Conservation (phyloP, 1,140 invertebrate species). For the Linepithema humile region DNA sequence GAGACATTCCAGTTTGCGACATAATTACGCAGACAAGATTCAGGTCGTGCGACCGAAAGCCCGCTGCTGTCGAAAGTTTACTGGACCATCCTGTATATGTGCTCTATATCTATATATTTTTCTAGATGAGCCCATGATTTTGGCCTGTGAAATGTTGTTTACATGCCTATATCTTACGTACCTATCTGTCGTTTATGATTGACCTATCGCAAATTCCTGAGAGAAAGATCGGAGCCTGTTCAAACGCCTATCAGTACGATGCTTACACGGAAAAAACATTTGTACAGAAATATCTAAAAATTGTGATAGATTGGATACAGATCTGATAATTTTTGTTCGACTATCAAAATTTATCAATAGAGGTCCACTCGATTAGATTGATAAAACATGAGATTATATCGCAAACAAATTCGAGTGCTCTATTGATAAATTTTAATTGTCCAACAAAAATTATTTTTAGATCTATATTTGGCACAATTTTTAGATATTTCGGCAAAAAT, state of each 20-base stretch:
- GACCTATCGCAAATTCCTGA: conserved; percentile 54
- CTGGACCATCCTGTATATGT: conserved; percentile 56
- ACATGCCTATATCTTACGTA: conserved; percentile 38
- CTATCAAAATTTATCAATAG: no score
- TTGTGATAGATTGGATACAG: no score
- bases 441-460: no score
- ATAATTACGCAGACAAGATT: neutral
- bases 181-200: conserved; percentile 64
- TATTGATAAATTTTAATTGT: no score
- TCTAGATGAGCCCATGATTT: conserved; percentile 59
- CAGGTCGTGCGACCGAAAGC: conserved; percentile 8
- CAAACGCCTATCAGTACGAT: conserved; percentile 35
- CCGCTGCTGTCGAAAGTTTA: conserved; percentile 42
- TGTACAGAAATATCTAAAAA: no score
- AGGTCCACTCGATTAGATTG: no score
- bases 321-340: no score
- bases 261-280: no score
- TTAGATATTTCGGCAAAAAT: no score
- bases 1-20: neutral
- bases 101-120: conserved; percentile 68
- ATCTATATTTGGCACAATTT: no score
- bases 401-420: no score
- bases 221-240: conserved; percentile 24
- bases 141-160: conserved; percentile 14
- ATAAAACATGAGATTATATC: no score